A percentile compares a stretch with the other conserved stretches of the same genome.
phyloP scores from a whole-genome alignment of 2,888 invertebrate genomes.

The Ariolimax columbianus region DNA sequence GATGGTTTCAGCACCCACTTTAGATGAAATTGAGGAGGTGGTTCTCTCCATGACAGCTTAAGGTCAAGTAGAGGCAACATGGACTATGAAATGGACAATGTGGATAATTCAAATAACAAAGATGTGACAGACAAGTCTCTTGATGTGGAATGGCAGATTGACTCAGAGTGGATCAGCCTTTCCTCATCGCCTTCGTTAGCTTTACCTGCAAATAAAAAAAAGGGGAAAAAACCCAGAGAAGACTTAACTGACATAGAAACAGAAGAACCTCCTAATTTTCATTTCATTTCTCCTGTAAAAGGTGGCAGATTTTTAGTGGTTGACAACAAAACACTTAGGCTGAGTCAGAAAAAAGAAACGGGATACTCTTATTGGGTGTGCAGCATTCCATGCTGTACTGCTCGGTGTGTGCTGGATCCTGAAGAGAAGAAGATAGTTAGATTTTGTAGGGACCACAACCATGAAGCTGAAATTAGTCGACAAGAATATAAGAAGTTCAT shows the following conservation, averaged over 20 bases:
- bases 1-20: background rate
- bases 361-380: constrained; percentile 51
- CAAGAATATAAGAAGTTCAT: constrained; percentile 48
- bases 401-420: constrained; percentile 46
- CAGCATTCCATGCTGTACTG: constrained; percentile 50
- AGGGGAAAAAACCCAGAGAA: background rate
- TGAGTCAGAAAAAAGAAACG: constrained; percentile 41
- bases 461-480: constrained; percentile 46
- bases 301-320: constrained; percentile 41
- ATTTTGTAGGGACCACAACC: constrained; percentile 43
- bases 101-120: constrained; percentile 5
- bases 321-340: constrained; percentile 43
- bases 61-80: constrained; percentile 2
- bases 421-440: constrained; percentile 43
- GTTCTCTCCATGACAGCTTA: background rate
- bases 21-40: background rate
- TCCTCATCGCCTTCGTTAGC: constrained; percentile 25
- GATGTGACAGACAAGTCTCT: constrained; percentile 25
- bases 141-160: constrained; percentile 47
- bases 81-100: constrained; percentile 44
- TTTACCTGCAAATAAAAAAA: constrained; percentile 18
- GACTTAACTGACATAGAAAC: constrained; percentile 16
- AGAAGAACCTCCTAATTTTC: constrained; percentile 21
- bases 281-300: constrained; percentile 39
- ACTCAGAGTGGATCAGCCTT: constrained; percentile 48